Evolutionary conservation across 2,797 vertebrate species (phyloP).

Genomic region (Simalia tracyae): DNA sequence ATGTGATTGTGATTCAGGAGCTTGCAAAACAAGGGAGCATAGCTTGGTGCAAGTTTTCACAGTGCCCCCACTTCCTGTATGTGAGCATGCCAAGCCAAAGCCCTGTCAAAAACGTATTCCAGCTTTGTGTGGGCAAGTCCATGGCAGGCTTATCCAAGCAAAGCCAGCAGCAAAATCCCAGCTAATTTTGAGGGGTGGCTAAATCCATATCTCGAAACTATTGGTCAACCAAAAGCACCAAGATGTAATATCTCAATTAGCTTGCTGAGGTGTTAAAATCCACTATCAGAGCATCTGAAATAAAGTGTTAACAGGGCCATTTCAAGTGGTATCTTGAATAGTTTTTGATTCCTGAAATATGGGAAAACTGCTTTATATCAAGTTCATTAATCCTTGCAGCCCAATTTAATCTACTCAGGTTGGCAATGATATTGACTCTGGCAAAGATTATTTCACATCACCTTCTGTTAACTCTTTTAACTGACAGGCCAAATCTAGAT

Average conservation of each 20-base stretch:
- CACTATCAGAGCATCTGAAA: background rate
- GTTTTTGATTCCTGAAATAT: background rate
- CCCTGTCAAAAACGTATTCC: background rate
- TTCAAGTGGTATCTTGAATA: background rate
- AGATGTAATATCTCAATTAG: background rate
- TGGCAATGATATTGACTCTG: background rate
- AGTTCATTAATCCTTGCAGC: background rate
- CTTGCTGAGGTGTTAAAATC: background rate
- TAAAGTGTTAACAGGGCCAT: background rate
- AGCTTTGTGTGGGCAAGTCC: background rate
- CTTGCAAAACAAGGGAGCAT: background rate
- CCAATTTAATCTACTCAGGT: background rate
- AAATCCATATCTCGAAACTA: background rate
- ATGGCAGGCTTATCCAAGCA: background rate
- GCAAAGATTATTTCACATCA: background rate
- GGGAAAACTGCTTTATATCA: background rate
- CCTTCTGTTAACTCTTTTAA: background rate
- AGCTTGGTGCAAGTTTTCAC: background rate
- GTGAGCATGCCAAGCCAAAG: background rate
- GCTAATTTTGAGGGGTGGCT: background rate
- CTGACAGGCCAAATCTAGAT: background rate
- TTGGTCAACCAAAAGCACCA: background rate
- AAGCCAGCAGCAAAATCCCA: background rate
- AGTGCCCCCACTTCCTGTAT: background rate
- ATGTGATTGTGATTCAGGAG: background rate